Conservation (phyloP, 2,113 vertebrate species). For the Psettodes erumei region DNA sequence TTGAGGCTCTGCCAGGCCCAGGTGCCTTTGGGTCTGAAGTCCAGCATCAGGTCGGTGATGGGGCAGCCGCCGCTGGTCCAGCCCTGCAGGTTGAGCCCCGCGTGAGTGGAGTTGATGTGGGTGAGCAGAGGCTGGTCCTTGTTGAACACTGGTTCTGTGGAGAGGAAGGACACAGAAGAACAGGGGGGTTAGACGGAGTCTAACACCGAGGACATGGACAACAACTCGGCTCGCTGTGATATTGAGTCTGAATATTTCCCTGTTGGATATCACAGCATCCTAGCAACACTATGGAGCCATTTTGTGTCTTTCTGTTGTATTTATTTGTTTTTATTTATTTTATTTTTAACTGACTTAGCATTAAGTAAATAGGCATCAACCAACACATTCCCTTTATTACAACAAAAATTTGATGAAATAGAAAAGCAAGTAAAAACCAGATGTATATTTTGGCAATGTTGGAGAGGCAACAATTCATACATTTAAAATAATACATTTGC, state of each 20-base stretch:
- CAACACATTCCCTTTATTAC: not conserved
- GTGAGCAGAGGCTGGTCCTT: conserved; percentile 98
- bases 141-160: conserved; percentile 95
- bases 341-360: not conserved
- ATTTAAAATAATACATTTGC: not conserved
- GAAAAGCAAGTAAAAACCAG: not conserved
- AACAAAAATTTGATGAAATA: not conserved
- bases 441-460: not conserved
- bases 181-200: no score
- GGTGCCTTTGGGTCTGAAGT: conserved; percentile 95
- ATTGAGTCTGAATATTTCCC: not conserved
- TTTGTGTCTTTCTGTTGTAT: not conserved
- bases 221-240: not conserved
- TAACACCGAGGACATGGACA: no score
- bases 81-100: conserved; percentile 95
- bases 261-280: not conserved
- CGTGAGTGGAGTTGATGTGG: conserved; percentile 97
- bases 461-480: no score
- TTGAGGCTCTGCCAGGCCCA: conserved; percentile 96
- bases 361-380: not conserved
- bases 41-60: conserved; percentile 91
- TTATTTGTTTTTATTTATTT: not conserved
- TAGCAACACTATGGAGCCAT: not conserved
- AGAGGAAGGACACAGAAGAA: not conserved
- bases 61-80: conserved; percentile 98